Evolutionary conservation across 1,140 invertebrate species (phyloP), one percentile per base, ranked within the genome.

Genomic region (Matsumurasca onukii): DNA sequence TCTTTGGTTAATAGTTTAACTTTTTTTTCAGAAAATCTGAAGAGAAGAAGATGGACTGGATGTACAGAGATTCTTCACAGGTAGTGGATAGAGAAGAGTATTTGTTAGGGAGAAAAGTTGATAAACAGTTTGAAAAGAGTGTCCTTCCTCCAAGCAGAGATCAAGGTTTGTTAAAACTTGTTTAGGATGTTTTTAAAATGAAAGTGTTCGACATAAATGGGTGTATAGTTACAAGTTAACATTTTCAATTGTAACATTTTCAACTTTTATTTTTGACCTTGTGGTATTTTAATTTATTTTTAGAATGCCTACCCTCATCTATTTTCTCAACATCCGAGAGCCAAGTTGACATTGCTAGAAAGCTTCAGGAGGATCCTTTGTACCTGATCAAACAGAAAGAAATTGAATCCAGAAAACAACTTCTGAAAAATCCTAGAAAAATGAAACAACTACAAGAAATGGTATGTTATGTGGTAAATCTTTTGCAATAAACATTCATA

Each of bases 351-450:
- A 57, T 67, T 52, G 66, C 66, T 49, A 84, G 89, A 61, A 96
- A 97, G 80, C 84, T 96, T 66, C 86, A 93, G 78, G 95, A 97
- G 80, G 95, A 97, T 84, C 95, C 95, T 0, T 78, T 97, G 30
- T 88, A 92, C 74, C 82, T 88, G 1, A 95, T 97, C 0, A 91
- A 92, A 75, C 89, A 92, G 77, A 86, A 89, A 66, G 92, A 96
- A 80, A 86, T 93, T 77, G 93, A 95, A 81, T 88, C 88, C 0
- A 81, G 89, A 48, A 86, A 86, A 62, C 88, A 92, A 73, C 80
- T 96, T 25, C 77, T 96, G 5, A 89, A 93, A 73, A 97, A 96
- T 86, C 94, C 94, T n/a, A 84, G 96, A 0, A 93, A 93, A 79
- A 81, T 95, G 71, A 93, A 93, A 74, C 88, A 91, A 78, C 77